Evolutionary conservation across 2,888 invertebrate genomes (phyloP).

Genomic region (Synanthedon tipuliformis): DNA sequence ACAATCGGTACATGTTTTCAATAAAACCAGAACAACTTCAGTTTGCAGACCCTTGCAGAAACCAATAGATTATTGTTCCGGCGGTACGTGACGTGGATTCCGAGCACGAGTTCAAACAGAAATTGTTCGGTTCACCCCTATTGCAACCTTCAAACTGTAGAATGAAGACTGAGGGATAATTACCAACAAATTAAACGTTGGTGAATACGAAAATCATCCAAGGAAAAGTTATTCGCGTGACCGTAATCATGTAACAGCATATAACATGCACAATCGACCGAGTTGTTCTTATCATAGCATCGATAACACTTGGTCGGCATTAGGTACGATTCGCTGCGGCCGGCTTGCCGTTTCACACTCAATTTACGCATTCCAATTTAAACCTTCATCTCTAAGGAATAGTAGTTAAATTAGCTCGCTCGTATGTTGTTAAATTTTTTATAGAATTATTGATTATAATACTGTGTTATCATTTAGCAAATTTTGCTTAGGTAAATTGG

Average conservation of each 20-base stretch:
- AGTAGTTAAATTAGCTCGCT: neutral
- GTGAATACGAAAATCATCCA: conserved; percentile 33
- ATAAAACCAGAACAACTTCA: too few relatives aligned
- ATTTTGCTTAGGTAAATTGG: too few relatives aligned
- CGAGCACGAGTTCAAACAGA: neutral
- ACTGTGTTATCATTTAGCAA: too few relatives aligned
- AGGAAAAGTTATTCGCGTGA: conserved; percentile 37
- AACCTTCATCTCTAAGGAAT: neutral
- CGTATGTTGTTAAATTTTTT: too few relatives aligned
- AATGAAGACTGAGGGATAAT: conserved; percentile 20
- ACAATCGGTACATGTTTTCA: too few relatives aligned
- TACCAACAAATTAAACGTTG: conserved; percentile 28
- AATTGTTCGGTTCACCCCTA: neutral
- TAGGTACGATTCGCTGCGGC: neutral
- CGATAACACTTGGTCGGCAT: conserved; percentile 25
- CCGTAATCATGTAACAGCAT: conserved; percentile 33
- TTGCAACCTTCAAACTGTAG: neutral
- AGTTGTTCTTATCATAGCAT: conserved; percentile 38
- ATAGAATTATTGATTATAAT: too few relatives aligned
- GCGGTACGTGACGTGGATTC: conserved; percentile 4
- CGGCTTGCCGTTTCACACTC: neutral
- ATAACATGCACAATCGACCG: conserved; percentile 25
- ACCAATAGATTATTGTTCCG: neutral
- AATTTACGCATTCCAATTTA: neutral
- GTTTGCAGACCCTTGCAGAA: neutral